A percentile compares a stretch with the other conserved stretches of the same genome.
Evolutionary conservation across 1,140 invertebrate species (phyloP).

Genomic region (Drosophila willistoni): DNA sequence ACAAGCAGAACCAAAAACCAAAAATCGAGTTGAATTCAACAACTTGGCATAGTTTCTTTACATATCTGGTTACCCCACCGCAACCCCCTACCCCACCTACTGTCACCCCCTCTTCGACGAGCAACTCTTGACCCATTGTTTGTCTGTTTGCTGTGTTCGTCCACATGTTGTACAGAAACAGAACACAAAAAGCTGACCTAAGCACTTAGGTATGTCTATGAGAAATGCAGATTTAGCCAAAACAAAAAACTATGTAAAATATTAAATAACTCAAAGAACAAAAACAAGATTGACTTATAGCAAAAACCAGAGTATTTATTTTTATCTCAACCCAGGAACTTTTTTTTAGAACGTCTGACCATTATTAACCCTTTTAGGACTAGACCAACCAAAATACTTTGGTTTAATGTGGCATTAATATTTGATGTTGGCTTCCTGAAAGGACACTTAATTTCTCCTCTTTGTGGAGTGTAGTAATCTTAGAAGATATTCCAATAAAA

Average conservation of each 20-base stretch:
- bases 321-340: too few relatives aligned
- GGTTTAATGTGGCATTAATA: too few relatives aligned
- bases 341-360: too few relatives aligned
- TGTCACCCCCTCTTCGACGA: neutral
- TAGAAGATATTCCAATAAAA: too few relatives aligned
- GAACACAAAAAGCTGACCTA: conserved; percentile 17
- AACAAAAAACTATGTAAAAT: conserved; percentile 21
- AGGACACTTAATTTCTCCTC: too few relatives aligned
- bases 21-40: conserved; percentile 23
- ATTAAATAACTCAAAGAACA: conserved; percentile 32
- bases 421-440: too few relatives aligned
- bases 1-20: conserved; percentile 14
- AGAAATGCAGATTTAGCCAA: conserved; percentile 29
- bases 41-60: conserved; percentile 56
- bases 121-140: conserved; percentile 34
- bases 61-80: conserved; percentile 3
- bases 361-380: too few relatives aligned
- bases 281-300: too few relatives aligned
- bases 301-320: too few relatives aligned
- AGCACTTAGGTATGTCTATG: conserved; percentile 1
- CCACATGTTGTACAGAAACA: conserved; percentile 50
- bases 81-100: conserved; percentile 5
- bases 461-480: too few relatives aligned
- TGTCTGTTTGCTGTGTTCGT: conserved; percentile 52
- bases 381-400: too few relatives aligned